Base-by-base conservation (phyloP, 2,797 vertebrate genomes). In the Thaleichthys pacificus region DNA sequence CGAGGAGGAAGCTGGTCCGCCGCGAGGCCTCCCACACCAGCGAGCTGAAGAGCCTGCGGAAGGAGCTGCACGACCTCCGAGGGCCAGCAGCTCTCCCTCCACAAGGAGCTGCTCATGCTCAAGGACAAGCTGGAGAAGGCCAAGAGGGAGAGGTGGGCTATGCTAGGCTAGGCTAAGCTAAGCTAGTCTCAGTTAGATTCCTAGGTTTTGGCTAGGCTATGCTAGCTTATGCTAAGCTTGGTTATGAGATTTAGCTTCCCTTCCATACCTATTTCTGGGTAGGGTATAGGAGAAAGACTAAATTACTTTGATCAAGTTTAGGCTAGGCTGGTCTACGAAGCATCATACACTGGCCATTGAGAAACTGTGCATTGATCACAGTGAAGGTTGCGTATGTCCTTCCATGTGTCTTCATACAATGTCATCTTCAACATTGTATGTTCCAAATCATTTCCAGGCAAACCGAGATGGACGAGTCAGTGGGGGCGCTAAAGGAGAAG, bases 1-100 rank as follows among this genome's bases (percentile, higher is more conserved):
- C 8, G 96, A 99, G 85, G 97, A 99, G 82, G 97, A n/a, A 99
- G 83, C 72, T 98, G 77, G 92, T 96, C 72, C 91, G 95, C 28
- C 92, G 95, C 9, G 97, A 99, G 90, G 92, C 95, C 0, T 90
- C 94, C 19, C 96, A 97, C 26, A 91, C 93, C 72, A 89, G 94
- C 0, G 97, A 99, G 87, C 90, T 98, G 4, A 98, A 97, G 80
- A 94, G 92, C 9, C 90, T 97, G 51, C 93, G 92, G 21, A 98
- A 98, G 80, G 96, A 97, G 86, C 92, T 97, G 19, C 97, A 95
- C 0, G 95, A 98, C 78, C n/a, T 95, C 95, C 0, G 97, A 98
- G 82, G 93, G 95, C 78, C 94, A 94, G 35, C 95, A 96, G 80
- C 86, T 97, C 21, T 86, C 94, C 0, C 80, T 96, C 74, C 94